A percentile compares a stretch with the other conserved stretches of the same genome.
Conservation (phyloP, 1,140 invertebrate species). For the Tetranychus urticae region DNA sequence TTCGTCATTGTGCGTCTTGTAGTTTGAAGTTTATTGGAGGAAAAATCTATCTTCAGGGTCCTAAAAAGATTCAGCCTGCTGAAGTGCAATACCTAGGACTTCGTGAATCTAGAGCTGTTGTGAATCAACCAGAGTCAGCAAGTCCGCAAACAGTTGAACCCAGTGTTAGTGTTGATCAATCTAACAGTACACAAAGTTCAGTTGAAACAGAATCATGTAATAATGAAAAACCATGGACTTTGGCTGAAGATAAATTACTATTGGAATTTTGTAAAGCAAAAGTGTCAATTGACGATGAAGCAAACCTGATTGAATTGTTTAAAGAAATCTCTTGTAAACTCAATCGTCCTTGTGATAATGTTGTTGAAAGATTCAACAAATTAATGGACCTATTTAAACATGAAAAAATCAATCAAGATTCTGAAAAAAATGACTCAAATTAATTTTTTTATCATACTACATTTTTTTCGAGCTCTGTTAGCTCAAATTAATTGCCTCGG, state of each 20-base stretch:
- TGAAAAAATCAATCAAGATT: too few relatives aligned
- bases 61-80: slow-evolving; percentile 1
- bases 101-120: not conserved
- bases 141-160: not conserved
- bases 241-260: slow-evolving; percentile 3
- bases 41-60: slow-evolving; percentile 4
- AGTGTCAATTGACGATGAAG: not conserved
- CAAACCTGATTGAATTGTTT: not conserved
- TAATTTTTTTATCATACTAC: too few relatives aligned
- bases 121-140: not conserved
- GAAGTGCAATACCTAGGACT: not conserved
- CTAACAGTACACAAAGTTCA: not conserved
- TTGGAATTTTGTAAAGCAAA: slow-evolving; percentile 1
- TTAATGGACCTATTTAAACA: not conserved
- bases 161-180: not conserved
- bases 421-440: not conserved
- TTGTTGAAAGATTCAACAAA: not conserved
- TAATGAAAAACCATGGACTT: slow-evolving; percentile 1
- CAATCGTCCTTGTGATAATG: not conserved
- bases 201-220: not conserved
- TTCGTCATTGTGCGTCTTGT: slow-evolving; percentile 3
- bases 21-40: slow-evolving; percentile 6
- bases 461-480: too few relatives aligned
- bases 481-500: too few relatives aligned
- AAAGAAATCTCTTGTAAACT: not conserved